Evolutionary conservation across 1,140 invertebrate species (phyloP).

Genomic region (Drosophila lini): DNA sequence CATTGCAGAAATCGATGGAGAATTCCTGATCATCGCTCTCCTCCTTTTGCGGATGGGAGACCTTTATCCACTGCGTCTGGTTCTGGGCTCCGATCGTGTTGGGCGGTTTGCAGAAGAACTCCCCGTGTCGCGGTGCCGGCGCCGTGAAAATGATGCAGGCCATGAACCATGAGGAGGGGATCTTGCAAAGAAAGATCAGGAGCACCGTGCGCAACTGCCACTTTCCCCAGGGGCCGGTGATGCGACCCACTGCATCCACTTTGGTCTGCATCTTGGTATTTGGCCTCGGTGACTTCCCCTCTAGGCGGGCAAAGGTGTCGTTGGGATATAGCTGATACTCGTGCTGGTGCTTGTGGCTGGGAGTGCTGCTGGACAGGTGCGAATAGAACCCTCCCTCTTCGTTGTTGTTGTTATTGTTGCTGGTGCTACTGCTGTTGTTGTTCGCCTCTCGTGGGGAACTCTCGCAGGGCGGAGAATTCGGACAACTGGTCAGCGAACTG

Average conservation of each 20-base stretch:
- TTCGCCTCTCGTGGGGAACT: conserved; percentile 34
- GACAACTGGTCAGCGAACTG: conserved; percentile 48
- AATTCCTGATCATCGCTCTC: conserved; percentile 81
- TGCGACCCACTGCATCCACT: conserved; percentile 80
- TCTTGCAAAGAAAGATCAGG: conserved; percentile 84
- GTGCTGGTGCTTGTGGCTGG: conserved; percentile 45
- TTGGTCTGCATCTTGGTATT: conserved; percentile 77
- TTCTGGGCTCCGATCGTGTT: conserved; percentile 62
- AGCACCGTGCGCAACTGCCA: conserved; percentile 84
- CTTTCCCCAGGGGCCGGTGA: conserved; percentile 84
- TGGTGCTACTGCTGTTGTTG: conserved; percentile 58
- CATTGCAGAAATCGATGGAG: conserved; percentile 80
- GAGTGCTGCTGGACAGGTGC: conserved; percentile 18
- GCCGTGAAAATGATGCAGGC: conserved; percentile 84
- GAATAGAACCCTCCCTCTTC: conserved; percentile 56
- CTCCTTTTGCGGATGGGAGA: conserved; percentile 81
- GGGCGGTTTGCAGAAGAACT: conserved; percentile 83
- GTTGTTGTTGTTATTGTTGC: conserved; percentile 33
- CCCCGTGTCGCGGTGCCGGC: conserved; percentile 76
- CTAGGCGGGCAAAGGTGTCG: conserved; percentile 71
- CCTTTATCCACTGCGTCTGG: conserved; percentile 82
- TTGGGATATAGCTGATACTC: conserved; percentile 69
- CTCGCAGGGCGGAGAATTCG: conserved; percentile 10
- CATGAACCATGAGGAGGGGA: conserved; percentile 85
- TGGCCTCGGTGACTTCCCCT: conserved; percentile 58